Evolutionary conservation across 2,113 vertebrate species (phyloP).

Genomic region (Lasiurus cinereus): DNA sequence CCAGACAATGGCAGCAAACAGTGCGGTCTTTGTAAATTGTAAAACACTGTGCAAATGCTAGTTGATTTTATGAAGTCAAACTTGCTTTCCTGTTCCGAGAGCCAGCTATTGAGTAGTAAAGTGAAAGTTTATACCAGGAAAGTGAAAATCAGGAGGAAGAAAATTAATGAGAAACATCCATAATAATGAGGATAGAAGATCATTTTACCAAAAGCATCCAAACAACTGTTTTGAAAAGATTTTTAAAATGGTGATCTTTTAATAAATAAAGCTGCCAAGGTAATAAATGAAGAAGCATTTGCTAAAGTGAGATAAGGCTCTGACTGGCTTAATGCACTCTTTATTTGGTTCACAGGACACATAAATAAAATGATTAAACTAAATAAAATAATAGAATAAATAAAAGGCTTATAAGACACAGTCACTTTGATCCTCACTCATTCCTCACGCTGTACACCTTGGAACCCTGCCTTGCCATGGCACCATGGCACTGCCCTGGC

Average conservation of each 20-base stretch:
- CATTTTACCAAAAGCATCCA: neutral
- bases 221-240: neutral
- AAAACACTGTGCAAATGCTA: conserved; percentile 66
- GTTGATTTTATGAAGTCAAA: conserved; percentile 66
- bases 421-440: neutral
- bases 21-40: conserved; percentile 64
- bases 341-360: neutral
- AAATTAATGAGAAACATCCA: neutral
- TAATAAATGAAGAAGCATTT: neutral
- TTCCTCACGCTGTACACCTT: neutral
- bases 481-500: neutral
- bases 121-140: conserved; percentile 9
- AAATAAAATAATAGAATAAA: neutral
- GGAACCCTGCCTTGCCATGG: neutral
- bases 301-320: neutral
- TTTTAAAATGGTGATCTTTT: neutral
- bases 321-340: neutral
- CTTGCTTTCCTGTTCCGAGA: conserved; percentile 72
- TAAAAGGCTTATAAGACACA: neutral
- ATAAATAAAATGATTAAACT: neutral
- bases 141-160: conserved; percentile 28
- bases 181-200: neutral
- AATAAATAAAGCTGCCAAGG: neutral
- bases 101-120: conserved; percentile 66
- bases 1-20: conserved; percentile 47